Evolutionary conservation across 2,888 invertebrate genomes (phyloP), one percentile per base, ranked within the genome.

Genomic region (Ephialtes manifestator): DNA sequence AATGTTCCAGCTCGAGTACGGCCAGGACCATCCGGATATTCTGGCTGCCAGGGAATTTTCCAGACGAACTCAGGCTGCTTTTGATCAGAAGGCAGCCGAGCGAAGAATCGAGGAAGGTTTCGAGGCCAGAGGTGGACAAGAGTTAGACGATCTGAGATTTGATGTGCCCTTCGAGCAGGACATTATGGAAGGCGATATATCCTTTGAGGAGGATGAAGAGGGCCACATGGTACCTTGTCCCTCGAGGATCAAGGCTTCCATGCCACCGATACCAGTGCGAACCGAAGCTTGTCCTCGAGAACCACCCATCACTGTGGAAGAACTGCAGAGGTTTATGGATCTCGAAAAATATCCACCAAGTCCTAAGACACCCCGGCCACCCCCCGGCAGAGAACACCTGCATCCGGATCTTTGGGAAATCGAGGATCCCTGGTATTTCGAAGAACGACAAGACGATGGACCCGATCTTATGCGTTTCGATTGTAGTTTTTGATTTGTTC

Each of bases 341-440:
- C 11, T 90, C 4, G 72, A 89, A 13, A 79, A 53, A 1, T 91
- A 89, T 84, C 92, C 92, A 11, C 83, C 86, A 4, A 24, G 82
- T 7, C 78, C 80, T 0, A 48, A 68, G 13, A 24, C 28, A 10
- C 79, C 82, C 5, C 28, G 80, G 35, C 88, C 91, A 43, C 91
- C 92, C 4, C 75, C 88, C 0, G 91, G 90, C 1, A 84, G 90
- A 24, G 90, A 89, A 39, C 8, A 55, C 2, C 60, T 93, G 0
- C 76, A 88, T 83, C 88, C 87, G 3, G 93, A 93, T 83, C 89
- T 93, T 4, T 91, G 92, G 92, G 90, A 90, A 0, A 8, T 93
- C 11, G 91, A 92, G 0, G 93, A 93, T 85, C 92, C 92, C 2
- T 93, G 93, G 93, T 89, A 83, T 18, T 82, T 31, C 24, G 87